Base-by-base conservation (phyloP, 35 echinoderm and acorn worm genomes). In the Chiridota heheva region DNA sequence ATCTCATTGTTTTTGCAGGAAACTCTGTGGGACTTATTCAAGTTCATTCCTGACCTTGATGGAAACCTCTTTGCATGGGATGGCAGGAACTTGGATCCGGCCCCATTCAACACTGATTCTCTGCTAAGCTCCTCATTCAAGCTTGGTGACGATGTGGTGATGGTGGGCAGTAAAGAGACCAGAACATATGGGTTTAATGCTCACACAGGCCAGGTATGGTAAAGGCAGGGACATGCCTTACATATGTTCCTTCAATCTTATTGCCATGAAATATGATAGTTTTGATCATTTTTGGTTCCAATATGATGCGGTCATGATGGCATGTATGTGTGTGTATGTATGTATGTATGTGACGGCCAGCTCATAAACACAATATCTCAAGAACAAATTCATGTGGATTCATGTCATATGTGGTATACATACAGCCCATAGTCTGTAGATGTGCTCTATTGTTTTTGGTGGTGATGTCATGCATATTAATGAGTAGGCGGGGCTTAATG, bases 131-230 rank as follows among this genome's bases (percentile, higher is more conserved):
- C 88, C 38, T 97, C 93, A 0, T 97, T 91, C 83, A 97, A 91
- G 71, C 73, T 97, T 5, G 88, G 70, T 49, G 84, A 88, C 18
- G 87, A 97, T 60, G 47, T 76, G 15, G 63, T 87, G 77, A 76
- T 97, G 81, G 88, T 97, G 27, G 93, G 92, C 13, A 84, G 93
- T 1, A 97, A 97, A 49, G 84, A 91, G 72, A 83, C 84, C 20
- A 88, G 63, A 3, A 97, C 93, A 0, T 91, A 88, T 88, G 93
- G 88, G 36, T 88, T 97, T 39, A 97, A 91, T 84, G 93, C 93
- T 41, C 67, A 82, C 36, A 97, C 84, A 17, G 93, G 93, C 12
- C 41, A 91, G 84, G 93, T 97, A 84, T 60, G 77, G n/a, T n/a
- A n/a, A n/a, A n/a, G n/a, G n/a, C n/a, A n/a, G n/a, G 5, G 30